Conservation (phyloP, 2,888 invertebrate genomes). For the Caenorhabditis sp. region DNA sequence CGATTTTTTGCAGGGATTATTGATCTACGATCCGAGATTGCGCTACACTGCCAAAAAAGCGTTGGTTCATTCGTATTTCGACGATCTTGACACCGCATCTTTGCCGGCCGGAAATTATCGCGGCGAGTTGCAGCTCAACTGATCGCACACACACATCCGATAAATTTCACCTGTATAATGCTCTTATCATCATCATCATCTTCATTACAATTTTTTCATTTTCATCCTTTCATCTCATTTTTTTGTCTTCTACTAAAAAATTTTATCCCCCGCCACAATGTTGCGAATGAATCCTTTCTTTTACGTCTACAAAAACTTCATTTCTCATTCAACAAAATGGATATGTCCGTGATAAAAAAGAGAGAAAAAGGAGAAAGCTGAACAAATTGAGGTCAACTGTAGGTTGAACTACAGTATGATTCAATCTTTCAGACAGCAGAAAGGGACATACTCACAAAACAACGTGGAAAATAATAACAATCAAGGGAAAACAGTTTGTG, state of each 20-base stretch:
- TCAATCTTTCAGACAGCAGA: not conserved
- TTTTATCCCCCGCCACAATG: too few relatives aligned
- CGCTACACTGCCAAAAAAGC: slow-evolving; percentile 86
- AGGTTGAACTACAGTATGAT: not conserved
- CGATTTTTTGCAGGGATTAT: slow-evolving; percentile 77
- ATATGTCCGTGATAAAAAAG: not conserved
- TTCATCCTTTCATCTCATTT: too few relatives aligned
- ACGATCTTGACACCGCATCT: slow-evolving; percentile 73
- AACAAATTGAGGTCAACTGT: not conserved
- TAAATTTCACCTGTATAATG: too few relatives aligned
- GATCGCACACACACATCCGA: too few relatives aligned
- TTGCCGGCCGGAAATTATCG: slow-evolving; percentile 64
- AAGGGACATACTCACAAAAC: not conserved
- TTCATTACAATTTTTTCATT: too few relatives aligned
- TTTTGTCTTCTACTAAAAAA: too few relatives aligned
- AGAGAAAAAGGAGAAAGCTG: not conserved
- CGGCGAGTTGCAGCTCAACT: slow-evolving; percentile 48
- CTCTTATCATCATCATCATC: too few relatives aligned
- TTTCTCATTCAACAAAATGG: not conserved
- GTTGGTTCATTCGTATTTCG: slow-evolving; percentile 87
- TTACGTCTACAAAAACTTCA: too few relatives aligned
- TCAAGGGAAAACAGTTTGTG: not conserved
- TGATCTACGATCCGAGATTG: slow-evolving; percentile 87
- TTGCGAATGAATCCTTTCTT: too few relatives aligned
- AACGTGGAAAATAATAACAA: slow-evolving; percentile 1